Evolutionary conservation across 2,113 vertebrate genomes (phyloP), one percentile per base, ranked within the genome.

Genomic region (Platichthys stellatus): DNA sequence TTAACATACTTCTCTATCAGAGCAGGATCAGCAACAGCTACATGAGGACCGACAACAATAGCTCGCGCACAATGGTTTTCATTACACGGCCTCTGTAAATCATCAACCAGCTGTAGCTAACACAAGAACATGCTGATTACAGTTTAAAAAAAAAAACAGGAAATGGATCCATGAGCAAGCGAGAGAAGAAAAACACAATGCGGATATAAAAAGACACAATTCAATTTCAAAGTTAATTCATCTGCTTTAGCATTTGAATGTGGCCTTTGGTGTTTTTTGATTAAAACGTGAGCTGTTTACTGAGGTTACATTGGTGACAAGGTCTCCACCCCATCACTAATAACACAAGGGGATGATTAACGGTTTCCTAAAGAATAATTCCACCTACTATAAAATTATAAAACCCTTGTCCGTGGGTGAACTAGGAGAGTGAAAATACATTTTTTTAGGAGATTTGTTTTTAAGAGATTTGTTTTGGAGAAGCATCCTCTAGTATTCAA

Each of bases 1-100:
- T 74, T 57, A 77, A 54, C 65, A 58, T 74, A 24, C 13, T 68
- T 71, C 12, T 60, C 14, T 63, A 53, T 64, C 51, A 10, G 15
- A 81, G 14, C 21, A 38, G 40, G 17, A 54, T 68, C 26, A 53
- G 24, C 40, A 35, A 51, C 2, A 63, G 26, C 72, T 63, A 63
- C 40, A 66, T 18, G 53, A 60, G 40, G 51, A 38, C 20, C 3
- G 45, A 69, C 20, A 67, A 71, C 65, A 40, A 54, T 15, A 38
- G 21, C 38, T 24, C 9, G 7, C 56, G 24, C 28, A 57, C 58
- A 69, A 20, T 49, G 20, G 23, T 28, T 47, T 54, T 63, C n/a
- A 61, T 21, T 38, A 21, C 0, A 28, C 20, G 45, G 45, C 28
- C 24, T 47, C n/a, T n/a, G 11, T 65, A 26, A 61, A 56, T 1